Percentiles rank a stretch among this genome's conserved stretches.
Conservation (phyloP, 1,140 invertebrate genomes). For the Mycetomoellerius zeteki region DNA sequence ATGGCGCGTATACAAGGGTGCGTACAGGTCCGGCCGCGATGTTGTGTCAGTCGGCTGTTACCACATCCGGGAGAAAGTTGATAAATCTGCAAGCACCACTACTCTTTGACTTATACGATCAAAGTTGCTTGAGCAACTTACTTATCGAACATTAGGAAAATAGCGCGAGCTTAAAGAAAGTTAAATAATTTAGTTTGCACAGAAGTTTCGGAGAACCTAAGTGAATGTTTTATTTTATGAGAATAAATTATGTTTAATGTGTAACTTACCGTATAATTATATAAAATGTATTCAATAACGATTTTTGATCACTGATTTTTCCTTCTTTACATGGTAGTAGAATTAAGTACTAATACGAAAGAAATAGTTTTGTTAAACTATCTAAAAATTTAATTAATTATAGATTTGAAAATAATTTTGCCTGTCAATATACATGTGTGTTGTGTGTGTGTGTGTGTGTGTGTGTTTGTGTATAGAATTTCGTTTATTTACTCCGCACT, state of each 20-base stretch:
- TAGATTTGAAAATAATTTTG: too few species aligned
- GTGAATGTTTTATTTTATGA: not conserved
- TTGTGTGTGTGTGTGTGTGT: not conserved
- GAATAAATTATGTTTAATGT: not conserved
- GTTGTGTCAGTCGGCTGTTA: not conserved
- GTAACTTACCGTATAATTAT: not conserved
- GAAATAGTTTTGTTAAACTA: too few species aligned
- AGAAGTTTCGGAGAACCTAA: not conserved
- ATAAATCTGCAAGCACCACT: constrained; percentile 14
- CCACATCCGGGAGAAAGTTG: constrained; percentile 15
- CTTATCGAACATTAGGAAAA: not conserved
- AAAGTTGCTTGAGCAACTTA: too few species aligned
- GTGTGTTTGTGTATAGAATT: not conserved
- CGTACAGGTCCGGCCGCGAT: not conserved
- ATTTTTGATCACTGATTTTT: not conserved
- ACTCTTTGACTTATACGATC: not conserved
- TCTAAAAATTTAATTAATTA: too few species aligned
- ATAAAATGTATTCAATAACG: not conserved
- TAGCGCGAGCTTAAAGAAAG: not conserved
- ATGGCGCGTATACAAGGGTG: constrained; percentile 28
- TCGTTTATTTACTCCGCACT: constrained; percentile 26
- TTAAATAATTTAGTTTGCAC: not conserved
- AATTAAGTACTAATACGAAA: not conserved
- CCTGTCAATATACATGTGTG: too few species aligned
- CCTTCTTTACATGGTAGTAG: not conserved